Percentiles rank a stretch among this genome's conserved stretches.
phyloP scores from a whole-genome alignment of 2,113 vertebrate species.

The Tyrannus savana region DNA sequence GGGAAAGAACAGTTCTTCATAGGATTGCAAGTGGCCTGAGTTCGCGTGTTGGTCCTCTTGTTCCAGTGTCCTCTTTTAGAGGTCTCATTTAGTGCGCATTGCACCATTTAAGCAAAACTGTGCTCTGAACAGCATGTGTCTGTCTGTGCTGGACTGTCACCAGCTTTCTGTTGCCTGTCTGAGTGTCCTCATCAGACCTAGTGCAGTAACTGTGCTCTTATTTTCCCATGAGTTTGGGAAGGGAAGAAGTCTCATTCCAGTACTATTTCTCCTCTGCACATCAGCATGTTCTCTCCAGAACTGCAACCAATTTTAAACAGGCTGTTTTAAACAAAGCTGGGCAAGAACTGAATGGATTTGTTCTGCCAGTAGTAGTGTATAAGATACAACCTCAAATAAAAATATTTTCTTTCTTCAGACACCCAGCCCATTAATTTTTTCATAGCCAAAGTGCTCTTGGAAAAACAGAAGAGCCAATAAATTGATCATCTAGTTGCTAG shows the following conservation, averaged over 20 bases:
- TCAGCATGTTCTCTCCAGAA: neutral
- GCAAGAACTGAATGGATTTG: neutral
- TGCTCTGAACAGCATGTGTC: neutral
- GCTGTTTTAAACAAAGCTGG: neutral
- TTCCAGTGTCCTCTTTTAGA: neutral
- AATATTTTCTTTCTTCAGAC: neutral
- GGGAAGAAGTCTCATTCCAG: neutral
- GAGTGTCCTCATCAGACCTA: neutral
- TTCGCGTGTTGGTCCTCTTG: neutral
- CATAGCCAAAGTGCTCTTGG: neutral
- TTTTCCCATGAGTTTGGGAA: neutral
- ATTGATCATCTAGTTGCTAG: neutral
- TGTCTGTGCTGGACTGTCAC: accelerated
- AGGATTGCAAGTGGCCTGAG: neutral
- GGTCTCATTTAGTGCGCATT: neutral
- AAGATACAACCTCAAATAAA: neutral
- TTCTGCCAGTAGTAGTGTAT: neutral
- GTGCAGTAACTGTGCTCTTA: neutral
- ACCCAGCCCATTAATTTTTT: neutral
- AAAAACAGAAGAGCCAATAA: neutral
- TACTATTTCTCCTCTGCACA: neutral
- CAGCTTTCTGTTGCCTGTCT: neutral
- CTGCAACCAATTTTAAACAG: neutral
- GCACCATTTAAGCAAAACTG: neutral
- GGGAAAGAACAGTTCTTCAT: neutral